Conservation (phyloP, 2,888 invertebrate genomes). For the Lochmaea capreae region DNA sequence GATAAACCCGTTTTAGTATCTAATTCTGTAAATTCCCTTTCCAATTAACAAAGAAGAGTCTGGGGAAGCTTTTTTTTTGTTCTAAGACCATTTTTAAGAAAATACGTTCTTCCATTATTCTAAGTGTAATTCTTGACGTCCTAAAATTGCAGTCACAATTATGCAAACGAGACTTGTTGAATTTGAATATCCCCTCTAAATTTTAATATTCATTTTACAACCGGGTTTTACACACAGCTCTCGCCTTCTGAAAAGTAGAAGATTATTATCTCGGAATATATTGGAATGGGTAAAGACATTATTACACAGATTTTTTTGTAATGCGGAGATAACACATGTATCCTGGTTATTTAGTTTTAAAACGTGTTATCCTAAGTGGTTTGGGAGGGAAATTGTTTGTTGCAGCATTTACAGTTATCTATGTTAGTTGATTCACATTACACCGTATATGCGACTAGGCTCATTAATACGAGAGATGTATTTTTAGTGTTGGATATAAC, state of each 20-base stretch:
- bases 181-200: constrained; percentile 37
- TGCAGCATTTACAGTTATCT: background rate
- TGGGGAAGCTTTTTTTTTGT: background rate
- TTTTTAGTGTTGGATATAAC: too few species aligned
- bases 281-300: constrained; percentile 13
- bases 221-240: constrained; percentile 28
- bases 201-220: constrained; percentile 35
- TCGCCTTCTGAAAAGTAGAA: constrained; percentile 24
- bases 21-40: background rate
- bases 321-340: constrained; percentile 9
- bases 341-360: background rate
- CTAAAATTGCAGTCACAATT: constrained; percentile 38
- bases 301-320: constrained; percentile 17
- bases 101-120: constrained; percentile 20
- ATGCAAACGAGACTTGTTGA: constrained; percentile 40
- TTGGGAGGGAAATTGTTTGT: background rate
- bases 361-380: background rate
- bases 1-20: background rate
- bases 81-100: constrained; percentile 8
- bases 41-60: background rate
- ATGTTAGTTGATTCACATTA: background rate
- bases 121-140: constrained; percentile 31
- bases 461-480: too few species aligned
- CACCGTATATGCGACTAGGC: too few species aligned
- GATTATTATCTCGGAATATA: constrained; percentile 27